phyloP scores from a whole-genome alignment of 2,888 invertebrate species.

The Drosophila conformis region DNA sequence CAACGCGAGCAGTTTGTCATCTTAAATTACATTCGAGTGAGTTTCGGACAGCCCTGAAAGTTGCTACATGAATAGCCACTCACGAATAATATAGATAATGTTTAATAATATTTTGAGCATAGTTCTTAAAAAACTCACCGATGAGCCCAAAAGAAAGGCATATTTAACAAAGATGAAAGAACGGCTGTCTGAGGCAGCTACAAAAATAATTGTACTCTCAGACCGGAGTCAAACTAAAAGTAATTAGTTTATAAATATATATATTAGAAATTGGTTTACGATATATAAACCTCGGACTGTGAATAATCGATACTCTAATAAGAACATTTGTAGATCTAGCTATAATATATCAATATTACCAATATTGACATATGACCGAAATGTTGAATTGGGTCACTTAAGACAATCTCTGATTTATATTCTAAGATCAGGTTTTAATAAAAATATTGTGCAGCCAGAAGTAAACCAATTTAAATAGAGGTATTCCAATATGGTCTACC shows the following conservation, averaged over 20 bases:
- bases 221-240: background rate
- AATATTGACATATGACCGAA: background rate
- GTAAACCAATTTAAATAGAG: background rate
- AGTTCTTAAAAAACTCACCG: background rate
- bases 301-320: background rate
- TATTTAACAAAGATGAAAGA: background rate
- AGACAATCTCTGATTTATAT: background rate
- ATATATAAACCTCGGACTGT: background rate
- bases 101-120: background rate
- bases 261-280: rapidly evolving
- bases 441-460: background rate
- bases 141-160: background rate
- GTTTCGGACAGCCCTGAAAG: background rate
- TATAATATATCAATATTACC: background rate
- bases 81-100: background rate
- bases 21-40: slow-evolving; percentile 22
- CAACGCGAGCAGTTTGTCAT: slow-evolving; percentile 56
- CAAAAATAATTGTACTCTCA: background rate
- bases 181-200: background rate
- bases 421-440: background rate
- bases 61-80: slow-evolving; percentile 1
- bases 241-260: background rate
- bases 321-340: background rate
- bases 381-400: background rate
- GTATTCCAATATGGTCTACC: background rate